Percentiles rank a stretch among this genome's conserved stretches.
These are phyloP conservation scores for Benitochromis conjunctus DNA, from an alignment of 2,113 vertebrate species.

Conservation along the genomic window DNA sequence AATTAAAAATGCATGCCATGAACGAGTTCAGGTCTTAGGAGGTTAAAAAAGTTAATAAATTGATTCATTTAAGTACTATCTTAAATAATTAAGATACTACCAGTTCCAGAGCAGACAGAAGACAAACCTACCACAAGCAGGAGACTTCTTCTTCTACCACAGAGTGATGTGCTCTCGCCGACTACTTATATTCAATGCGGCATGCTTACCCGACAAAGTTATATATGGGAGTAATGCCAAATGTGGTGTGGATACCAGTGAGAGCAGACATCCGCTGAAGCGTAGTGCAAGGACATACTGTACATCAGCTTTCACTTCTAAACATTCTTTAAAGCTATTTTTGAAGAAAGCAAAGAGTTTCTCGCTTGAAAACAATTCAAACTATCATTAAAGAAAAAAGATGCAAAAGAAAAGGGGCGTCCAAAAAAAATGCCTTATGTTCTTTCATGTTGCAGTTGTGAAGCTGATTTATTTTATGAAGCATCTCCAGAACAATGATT, in stretches of 20 bases:
- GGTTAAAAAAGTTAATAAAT: background rate
- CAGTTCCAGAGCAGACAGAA: background rate
- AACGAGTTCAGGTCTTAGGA: too few species aligned
- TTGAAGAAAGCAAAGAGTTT: background rate
- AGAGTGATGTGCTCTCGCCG: background rate
- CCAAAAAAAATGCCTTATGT: background rate
- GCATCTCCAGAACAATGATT: background rate
- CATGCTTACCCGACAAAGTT: slow-evolving; percentile 14
- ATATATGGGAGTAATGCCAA: slow-evolving; percentile 21
- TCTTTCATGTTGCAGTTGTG: background rate
- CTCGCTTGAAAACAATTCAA: background rate
- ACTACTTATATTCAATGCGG: slow-evolving; percentile 13
- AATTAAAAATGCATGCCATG: too few species aligned
- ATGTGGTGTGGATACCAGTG: background rate
- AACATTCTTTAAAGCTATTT: background rate
- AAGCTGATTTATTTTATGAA: background rate
- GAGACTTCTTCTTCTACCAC: slow-evolving; percentile 20
- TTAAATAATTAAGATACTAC: background rate
- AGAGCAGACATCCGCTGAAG: background rate
- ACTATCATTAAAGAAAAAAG: background rate
- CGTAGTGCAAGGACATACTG: background rate
- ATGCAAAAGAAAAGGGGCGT: background rate
- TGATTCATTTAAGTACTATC: background rate
- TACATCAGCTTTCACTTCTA: background rate
- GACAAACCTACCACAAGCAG: slow-evolving; percentile 17